phyloP scores from a whole-genome alignment of 2,113 vertebrate species.

The Hylia prasina region DNA sequence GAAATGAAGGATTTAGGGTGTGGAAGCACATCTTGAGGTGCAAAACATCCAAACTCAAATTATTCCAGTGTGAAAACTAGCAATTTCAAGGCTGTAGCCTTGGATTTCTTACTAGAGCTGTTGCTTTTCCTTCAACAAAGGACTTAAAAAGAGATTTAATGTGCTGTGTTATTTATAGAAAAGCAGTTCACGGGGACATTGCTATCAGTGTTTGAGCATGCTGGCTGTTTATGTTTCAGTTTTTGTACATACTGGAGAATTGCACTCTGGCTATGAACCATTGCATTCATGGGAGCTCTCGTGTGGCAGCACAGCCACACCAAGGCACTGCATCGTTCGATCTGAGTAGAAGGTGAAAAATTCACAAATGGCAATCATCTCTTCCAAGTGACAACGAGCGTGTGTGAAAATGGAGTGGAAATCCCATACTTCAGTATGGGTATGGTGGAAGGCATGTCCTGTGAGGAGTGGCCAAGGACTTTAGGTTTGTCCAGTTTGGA shows the following conservation, averaged over 20 bases:
- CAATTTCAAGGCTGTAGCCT: not conserved
- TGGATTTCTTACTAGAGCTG: not conserved
- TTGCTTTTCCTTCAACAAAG: not conserved
- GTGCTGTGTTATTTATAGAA: not conserved
- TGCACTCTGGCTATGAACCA: not conserved
- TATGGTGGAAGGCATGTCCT: not conserved
- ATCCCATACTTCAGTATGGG: not conserved
- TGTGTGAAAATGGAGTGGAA: not conserved
- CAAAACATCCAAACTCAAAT: not conserved
- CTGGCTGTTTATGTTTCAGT: not conserved
- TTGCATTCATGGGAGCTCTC: not conserved
- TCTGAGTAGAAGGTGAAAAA: not conserved
- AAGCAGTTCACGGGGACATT: not conserved
- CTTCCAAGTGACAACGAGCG: rapidly evolving
- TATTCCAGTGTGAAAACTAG: not conserved
- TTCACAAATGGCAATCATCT: not conserved
- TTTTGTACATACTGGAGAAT: not conserved
- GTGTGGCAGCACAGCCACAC: not conserved
- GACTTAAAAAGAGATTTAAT: not conserved
- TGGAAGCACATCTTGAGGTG: not conserved
- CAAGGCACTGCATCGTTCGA: not conserved
- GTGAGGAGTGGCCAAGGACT: not conserved
- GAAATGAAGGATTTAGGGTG: not conserved
- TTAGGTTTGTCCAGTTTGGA: not conserved
- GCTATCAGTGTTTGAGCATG: not conserved